Conservation (phyloP, 2,888 invertebrate genomes). For the Sphecodes monilicornis region DNA sequence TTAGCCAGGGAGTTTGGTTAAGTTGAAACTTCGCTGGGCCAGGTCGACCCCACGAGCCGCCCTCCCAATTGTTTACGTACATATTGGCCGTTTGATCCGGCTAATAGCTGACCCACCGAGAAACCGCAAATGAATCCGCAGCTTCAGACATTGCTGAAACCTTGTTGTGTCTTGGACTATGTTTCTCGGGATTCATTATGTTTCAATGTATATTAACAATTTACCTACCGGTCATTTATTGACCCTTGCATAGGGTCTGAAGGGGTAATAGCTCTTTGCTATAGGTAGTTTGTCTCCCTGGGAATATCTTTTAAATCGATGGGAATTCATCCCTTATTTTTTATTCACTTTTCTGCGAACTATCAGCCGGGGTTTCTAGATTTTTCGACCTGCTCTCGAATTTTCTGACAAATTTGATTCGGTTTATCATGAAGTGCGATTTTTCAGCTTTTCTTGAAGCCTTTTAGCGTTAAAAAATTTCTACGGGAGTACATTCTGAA, state of each 20-base stretch:
- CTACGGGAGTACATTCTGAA: too few species aligned
- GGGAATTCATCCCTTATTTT: too few species aligned
- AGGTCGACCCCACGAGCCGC: slow-evolving; percentile 18
- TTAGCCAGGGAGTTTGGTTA: slow-evolving; percentile 47
- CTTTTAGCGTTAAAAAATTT: too few species aligned
- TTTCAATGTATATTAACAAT: not conserved
- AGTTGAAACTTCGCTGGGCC: slow-evolving; percentile 48
- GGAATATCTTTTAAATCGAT: too few species aligned
- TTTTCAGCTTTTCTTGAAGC: too few species aligned
- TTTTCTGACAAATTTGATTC: too few species aligned
- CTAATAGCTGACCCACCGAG: slow-evolving; percentile 37
- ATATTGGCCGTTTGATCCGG: slow-evolving; percentile 29
- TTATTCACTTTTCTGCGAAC: too few species aligned
- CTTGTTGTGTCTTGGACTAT: not conserved
- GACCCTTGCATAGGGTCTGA: not conserved
- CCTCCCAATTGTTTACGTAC: slow-evolving; percentile 59
- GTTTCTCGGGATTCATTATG: not conserved
- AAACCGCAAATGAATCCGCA: not conserved
- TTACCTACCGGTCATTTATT: not conserved
- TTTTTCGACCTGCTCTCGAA: not conserved
- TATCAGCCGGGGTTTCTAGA: too few species aligned
- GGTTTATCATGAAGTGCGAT: too few species aligned
- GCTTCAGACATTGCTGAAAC: not conserved
- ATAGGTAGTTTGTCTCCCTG: too few species aligned
- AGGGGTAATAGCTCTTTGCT: too few species aligned